phyloP scores from a whole-genome alignment of 2,113 vertebrate genomes.

The Cyprinus carpio region DNA sequence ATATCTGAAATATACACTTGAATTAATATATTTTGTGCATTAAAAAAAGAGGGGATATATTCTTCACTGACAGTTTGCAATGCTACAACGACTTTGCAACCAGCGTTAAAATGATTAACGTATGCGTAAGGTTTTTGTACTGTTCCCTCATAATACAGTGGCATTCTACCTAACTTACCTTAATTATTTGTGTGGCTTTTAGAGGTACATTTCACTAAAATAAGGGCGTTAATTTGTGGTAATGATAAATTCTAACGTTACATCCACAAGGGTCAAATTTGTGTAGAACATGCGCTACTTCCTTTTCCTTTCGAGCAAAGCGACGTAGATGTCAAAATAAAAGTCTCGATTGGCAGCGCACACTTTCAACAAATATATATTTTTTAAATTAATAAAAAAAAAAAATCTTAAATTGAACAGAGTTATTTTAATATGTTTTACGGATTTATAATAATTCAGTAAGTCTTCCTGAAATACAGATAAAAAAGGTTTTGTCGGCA shows the following conservation, averaged over 20 bases:
- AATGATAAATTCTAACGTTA: background rate
- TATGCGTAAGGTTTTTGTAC: background rate
- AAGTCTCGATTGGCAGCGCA: background rate
- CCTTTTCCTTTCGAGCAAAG: slow-evolving; percentile 11
- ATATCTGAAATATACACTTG: background rate
- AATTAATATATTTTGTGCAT: background rate
- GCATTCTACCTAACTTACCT: slow-evolving; percentile 15
- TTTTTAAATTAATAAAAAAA: too few relatives aligned
- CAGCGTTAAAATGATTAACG: background rate
- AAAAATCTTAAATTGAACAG: too few relatives aligned
- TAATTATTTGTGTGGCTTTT: background rate
- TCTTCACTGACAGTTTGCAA: background rate
- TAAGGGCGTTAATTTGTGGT: background rate
- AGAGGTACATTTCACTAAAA: slow-evolving; percentile 3
- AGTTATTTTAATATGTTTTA: background rate
- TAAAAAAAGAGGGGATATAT: background rate
- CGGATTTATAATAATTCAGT: background rate
- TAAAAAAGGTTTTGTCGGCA: background rate
- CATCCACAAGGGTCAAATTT: slow-evolving; percentile 38
- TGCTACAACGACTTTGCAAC: background rate
- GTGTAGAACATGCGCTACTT: background rate
- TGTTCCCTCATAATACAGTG: background rate
- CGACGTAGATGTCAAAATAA: slow-evolving; percentile 28
- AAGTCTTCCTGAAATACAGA: background rate
- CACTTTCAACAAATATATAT: too few relatives aligned